A percentile compares a stretch with the other conserved stretches of the same genome.
These are phyloP conservation scores for Caenorhabditis zanzibari DNA, from an alignment of 2,888 invertebrate genomes.

Conservation along the genomic window DNA sequence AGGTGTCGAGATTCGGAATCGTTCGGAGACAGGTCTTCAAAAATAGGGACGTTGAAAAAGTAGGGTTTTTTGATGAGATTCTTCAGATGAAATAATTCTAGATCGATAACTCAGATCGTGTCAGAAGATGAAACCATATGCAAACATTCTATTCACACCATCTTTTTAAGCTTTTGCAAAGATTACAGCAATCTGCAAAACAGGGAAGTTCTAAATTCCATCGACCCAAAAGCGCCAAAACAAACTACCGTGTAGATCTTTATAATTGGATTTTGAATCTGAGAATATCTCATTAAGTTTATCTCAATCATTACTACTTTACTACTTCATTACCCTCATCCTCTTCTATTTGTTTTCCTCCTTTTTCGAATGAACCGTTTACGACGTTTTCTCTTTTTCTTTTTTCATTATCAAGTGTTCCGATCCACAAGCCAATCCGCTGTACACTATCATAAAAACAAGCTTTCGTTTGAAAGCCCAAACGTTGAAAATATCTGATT, in stretches of 20 bases:
- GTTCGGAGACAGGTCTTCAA: not conserved
- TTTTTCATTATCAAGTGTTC: conserved; percentile 52
- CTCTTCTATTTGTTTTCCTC: conserved; percentile 16
- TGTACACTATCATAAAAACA: conserved; percentile 52
- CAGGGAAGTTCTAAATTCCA: not conserved
- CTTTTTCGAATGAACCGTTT: conserved; percentile 27
- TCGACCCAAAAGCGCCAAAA: not conserved
- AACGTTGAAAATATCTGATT: conserved; percentile 21
- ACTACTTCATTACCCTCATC: conserved; percentile 26
- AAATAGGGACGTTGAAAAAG: not conserved
- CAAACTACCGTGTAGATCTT: not conserved
- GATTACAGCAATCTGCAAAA: not conserved
- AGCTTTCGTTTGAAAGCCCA: conserved; percentile 42
- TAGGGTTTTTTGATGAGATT: not conserved
- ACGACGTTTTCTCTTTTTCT: conserved; percentile 29
- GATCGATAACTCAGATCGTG: no score
- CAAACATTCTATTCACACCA: no score
- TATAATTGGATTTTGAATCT: conserved; percentile 20
- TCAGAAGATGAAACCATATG: no score
- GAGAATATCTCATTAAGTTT: conserved; percentile 17
- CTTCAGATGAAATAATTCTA: no score
- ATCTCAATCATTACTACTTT: conserved; percentile 22
- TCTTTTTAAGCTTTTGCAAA: no score
- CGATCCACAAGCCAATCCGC: conserved; percentile 33
- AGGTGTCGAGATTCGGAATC: conserved; percentile 16